Evolutionary conservation across 2,888 invertebrate species (phyloP).

Genomic region (Parnassius smintheus): DNA sequence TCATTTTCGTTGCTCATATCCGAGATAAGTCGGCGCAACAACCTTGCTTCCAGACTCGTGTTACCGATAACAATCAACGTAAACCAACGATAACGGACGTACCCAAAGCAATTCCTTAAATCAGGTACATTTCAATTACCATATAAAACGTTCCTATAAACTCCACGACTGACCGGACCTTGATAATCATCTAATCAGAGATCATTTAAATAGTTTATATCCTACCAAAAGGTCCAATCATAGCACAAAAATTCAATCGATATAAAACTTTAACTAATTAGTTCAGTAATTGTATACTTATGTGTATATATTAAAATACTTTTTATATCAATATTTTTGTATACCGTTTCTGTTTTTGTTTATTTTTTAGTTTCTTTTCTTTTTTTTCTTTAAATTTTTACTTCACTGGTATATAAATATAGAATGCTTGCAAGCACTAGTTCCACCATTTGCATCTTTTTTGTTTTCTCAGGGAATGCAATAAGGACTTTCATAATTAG

Average conservation of each 20-base stretch:
- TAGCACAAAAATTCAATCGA: conserved; percentile 36
- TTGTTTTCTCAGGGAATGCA: no score
- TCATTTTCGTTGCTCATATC: conserved; percentile 52
- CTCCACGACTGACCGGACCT: conserved; percentile 63
- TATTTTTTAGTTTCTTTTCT: no score
- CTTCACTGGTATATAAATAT: no score
- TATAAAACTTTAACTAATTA: conserved; percentile 43
- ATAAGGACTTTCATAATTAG: no score
- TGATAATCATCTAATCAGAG: conserved; percentile 80
- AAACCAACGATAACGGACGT: conserved; percentile 65
- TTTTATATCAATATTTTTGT: no score
- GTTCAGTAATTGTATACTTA: background rate
- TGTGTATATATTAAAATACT: no score
- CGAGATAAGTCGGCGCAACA: conserved; percentile 32
- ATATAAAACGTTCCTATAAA: conserved; percentile 69
- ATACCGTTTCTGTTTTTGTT: no score
- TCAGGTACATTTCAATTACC: conserved; percentile 75
- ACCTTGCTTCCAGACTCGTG: conserved; percentile 41
- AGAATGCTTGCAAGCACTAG: no score
- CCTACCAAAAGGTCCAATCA: conserved; percentile 49
- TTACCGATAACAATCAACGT: conserved; percentile 51
- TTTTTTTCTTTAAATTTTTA: no score
- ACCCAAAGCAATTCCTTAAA: conserved; percentile 66
- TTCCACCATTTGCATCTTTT: no score
- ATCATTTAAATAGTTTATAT: conserved; percentile 77